phyloP scores from a whole-genome alignment of 2,888 invertebrate genomes.

The Hydroisotoma schaefferi region DNA sequence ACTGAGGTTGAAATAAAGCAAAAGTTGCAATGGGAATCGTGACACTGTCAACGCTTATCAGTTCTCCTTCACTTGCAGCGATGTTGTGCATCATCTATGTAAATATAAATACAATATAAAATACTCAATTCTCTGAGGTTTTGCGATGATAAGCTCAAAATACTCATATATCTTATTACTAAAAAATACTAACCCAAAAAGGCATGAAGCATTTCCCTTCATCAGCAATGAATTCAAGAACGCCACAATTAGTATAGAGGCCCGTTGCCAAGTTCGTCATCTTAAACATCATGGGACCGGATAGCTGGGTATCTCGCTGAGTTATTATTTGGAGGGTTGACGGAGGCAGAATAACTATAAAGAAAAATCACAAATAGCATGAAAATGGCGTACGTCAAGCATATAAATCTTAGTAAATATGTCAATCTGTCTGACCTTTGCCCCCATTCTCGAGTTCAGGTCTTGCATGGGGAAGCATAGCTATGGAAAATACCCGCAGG shows the following conservation, averaged over 20 bases:
- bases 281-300: slow-evolving; percentile 23
- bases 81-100: slow-evolving; percentile 93
- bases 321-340: slow-evolving; percentile 13
- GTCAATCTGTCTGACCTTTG: slow-evolving; percentile 21
- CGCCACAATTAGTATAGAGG: slow-evolving; percentile 59
- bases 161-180: not conserved
- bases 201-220: slow-evolving; percentile 96
- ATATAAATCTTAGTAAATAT: not conserved
- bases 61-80: slow-evolving; percentile 81
- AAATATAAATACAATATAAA: too few species aligned
- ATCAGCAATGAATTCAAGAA: slow-evolving; percentile 96
- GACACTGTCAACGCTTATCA: slow-evolving; percentile 85
- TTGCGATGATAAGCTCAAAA: not conserved
- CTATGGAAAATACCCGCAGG: slow-evolving; percentile 1
- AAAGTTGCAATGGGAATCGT: slow-evolving; percentile 92
- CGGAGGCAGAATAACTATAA: slow-evolving; percentile 28
- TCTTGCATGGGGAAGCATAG: slow-evolving; percentile 29
- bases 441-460: slow-evolving; percentile 33
- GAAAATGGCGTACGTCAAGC: not conserved
- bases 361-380: not conserved
- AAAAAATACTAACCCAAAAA: slow-evolving; percentile 71
- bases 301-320: not conserved
- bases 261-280: not conserved
- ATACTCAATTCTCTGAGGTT: not conserved
- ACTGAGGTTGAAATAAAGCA: slow-evolving; percentile 78